Conservation (phyloP, 2,888 invertebrate genomes). For the Phrixothrix hirtus region DNA sequence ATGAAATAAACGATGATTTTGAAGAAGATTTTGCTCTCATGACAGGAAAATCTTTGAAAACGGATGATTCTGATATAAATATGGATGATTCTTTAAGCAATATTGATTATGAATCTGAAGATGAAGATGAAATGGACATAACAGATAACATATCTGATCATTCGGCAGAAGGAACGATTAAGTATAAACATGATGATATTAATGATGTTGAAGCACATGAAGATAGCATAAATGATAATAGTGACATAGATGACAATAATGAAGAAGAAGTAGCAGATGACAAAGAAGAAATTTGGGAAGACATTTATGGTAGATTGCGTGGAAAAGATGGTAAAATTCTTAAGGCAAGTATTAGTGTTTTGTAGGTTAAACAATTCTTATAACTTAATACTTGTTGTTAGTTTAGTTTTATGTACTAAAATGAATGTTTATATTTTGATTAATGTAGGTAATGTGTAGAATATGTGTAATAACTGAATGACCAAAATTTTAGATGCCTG, state of each 20-base stretch:
- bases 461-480: no score
- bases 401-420: no score
- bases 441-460: no score
- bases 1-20: constrained; percentile 63
- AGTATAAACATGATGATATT: constrained; percentile 14
- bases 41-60: constrained; percentile 55
- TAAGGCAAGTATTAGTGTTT: constrained; percentile 53
- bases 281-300: constrained; percentile 68
- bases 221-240: constrained; percentile 20
- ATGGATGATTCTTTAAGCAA: no score
- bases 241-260: constrained; percentile 22
- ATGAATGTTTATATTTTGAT: not conserved
- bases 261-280: constrained; percentile 25
- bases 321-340: constrained; percentile 81
- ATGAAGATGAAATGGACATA: constrained; percentile 38
- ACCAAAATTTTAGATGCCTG: no score
- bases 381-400: no score
- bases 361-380: not conserved
- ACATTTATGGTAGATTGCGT: constrained; percentile 89
- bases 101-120: constrained; percentile 21
- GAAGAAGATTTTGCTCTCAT: constrained; percentile 66
- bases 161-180: no score
- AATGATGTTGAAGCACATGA: constrained; percentile 27
- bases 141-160: constrained; percentile 22
- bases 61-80: constrained; percentile 12